Evolutionary conservation across 2,113 vertebrate genomes (phyloP).

Genomic region (Piaya cayana): DNA sequence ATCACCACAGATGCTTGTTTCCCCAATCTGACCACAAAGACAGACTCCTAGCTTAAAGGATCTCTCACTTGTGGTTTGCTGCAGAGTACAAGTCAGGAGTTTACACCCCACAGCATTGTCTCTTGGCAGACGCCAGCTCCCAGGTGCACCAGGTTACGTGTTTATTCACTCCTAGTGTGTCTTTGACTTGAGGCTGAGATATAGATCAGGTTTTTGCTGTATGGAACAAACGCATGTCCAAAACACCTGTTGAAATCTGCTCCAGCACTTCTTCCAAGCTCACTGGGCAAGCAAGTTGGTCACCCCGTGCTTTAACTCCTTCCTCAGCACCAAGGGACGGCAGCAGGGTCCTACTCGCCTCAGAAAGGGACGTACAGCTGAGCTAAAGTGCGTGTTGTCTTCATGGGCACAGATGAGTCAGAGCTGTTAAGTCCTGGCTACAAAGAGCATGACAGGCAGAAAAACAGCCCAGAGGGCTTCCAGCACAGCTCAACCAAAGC

Average conservation of each 20-base stretch:
- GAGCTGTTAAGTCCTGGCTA: neutral
- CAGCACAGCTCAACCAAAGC: neutral
- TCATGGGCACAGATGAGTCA: neutral
- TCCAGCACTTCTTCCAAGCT: neutral
- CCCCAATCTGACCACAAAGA: neutral
- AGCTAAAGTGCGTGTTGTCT: neutral
- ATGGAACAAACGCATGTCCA: neutral
- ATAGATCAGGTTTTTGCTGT: neutral
- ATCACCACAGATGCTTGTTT: neutral
- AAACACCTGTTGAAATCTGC: neutral
- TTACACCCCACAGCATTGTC: neutral
- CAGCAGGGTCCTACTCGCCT: neutral
- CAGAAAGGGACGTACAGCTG: neutral
- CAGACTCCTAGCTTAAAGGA: neutral
- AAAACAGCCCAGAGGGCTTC: neutral
- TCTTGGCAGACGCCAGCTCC: neutral
- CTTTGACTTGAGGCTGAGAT: neutral
- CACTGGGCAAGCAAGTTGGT: neutral
- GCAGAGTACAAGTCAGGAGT: neutral
- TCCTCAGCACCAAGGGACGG: neutral
- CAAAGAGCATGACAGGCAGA: neutral
- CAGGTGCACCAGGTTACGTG: neutral
- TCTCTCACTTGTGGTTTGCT: neutral
- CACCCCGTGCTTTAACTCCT: neutral
- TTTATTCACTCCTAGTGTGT: neutral